Conservation (phyloP, 53 echinoderm and acorn worm species). For the Patiria pectinifera region DNA sequence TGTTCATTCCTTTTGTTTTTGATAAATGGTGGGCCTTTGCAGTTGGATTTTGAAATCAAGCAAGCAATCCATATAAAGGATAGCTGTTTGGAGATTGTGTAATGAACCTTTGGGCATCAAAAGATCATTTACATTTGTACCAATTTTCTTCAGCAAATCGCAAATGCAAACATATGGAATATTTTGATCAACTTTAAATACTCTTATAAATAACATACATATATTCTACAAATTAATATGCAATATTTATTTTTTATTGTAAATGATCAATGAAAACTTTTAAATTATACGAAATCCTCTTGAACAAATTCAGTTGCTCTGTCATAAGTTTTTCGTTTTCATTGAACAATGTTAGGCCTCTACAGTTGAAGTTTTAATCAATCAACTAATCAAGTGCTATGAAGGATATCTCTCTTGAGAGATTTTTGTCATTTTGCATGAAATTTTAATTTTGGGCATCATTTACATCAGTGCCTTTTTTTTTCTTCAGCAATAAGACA, state of each 20-base stretch:
- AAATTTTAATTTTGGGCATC: neutral
- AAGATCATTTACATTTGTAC: too few relatives aligned
- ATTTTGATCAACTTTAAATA: neutral
- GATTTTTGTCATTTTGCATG: neutral
- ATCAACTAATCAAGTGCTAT: neutral
- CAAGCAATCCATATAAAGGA: neutral
- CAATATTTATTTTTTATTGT: neutral
- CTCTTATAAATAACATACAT: constrained; percentile 1
- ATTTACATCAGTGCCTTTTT: neutral
- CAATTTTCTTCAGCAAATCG: too few relatives aligned
- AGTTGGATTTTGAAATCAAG: neutral
- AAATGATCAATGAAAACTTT: neutral
- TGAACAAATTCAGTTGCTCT: neutral
- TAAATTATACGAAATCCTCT: neutral
- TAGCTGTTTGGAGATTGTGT: too few relatives aligned
- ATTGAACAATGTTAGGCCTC: neutral
- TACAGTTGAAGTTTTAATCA: too few relatives aligned
- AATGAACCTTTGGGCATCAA: too few relatives aligned
- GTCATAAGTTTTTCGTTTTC: neutral
- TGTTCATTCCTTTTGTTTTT: neutral
- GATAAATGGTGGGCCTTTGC: neutral
- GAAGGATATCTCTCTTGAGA: neutral
- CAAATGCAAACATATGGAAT: too few relatives aligned
- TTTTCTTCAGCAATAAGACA: constrained; percentile 2
- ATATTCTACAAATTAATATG: neutral